A percentile compares a stretch with the other conserved stretches of the same genome.
phyloP scores from a whole-genome alignment of 1,140 invertebrate genomes.

The Drosophila arizonae region DNA sequence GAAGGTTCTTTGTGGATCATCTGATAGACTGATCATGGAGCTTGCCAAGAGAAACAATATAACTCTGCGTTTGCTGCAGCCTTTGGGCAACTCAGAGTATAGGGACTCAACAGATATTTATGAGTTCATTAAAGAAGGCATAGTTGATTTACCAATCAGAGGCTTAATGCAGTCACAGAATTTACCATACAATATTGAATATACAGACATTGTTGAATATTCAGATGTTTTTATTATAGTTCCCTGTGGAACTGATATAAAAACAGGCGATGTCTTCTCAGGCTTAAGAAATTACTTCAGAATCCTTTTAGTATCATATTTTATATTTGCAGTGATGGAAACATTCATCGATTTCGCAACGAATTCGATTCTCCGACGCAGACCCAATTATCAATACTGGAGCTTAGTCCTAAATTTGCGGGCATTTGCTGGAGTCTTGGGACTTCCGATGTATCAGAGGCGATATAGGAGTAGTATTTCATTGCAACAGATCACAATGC shows the following conservation, averaged over 20 bases:
- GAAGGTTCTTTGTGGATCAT: not conserved
- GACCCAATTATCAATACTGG: not conserved
- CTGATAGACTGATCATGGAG: not conserved
- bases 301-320: conserved; percentile 19
- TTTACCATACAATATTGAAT: not conserved
- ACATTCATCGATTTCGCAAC: not conserved
- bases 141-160: conserved; percentile 11
- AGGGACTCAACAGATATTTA: not conserved
- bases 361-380: not conserved
- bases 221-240: conserved; percentile 22
- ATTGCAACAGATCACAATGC: conserved; percentile 25
- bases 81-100: too few species aligned
- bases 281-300: not conserved
- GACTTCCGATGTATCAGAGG: conserved; percentile 11
- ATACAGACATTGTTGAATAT: not conserved
- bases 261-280: conserved; percentile 1
- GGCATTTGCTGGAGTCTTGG: conserved; percentile 41
- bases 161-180: not conserved
- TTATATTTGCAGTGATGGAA: conserved; percentile 28
- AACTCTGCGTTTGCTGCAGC: not conserved
- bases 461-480: conserved; percentile 15
- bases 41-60: conserved; percentile 11
- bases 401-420: conserved; percentile 27
- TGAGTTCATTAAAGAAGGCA: not conserved
- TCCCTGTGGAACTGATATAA: conserved; percentile 17